Evolutionary conservation across 1,140 invertebrate species (phyloP).

Genomic region (Drosophila baimaii): DNA sequence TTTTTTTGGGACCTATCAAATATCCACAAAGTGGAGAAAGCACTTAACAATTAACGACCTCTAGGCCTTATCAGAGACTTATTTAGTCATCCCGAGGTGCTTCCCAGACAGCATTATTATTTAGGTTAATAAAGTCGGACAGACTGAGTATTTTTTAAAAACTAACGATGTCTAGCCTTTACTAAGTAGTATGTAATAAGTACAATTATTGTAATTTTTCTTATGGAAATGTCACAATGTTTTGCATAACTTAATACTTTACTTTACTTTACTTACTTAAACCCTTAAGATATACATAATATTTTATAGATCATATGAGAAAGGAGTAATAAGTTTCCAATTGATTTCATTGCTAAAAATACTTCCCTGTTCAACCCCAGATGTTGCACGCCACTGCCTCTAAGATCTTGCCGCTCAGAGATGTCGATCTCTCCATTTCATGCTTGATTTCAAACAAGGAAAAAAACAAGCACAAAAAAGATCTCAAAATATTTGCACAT

Average conservation of each 20-base stretch:
- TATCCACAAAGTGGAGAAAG: conserved; percentile 7
- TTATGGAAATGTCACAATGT: neutral
- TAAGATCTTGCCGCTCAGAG: conserved; percentile 2
- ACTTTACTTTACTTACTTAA: neutral
- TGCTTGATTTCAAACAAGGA: conserved; percentile 35
- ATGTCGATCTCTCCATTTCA: conserved; percentile 44
- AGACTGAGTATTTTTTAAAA: too few relatives aligned
- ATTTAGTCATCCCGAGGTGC: neutral
- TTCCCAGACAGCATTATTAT: conserved; percentile 3
- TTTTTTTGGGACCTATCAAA: neutral
- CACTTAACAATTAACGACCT: conserved; percentile 14
- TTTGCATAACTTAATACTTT: neutral
- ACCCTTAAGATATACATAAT: neutral
- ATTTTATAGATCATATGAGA: neutral
- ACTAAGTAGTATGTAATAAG: too few relatives aligned
- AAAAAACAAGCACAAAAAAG: conserved; percentile 21
- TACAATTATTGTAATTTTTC: too few relatives aligned
- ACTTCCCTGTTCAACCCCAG: neutral
- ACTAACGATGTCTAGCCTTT: neutral
- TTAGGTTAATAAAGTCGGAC: too few relatives aligned
- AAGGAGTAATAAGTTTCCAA: neutral
- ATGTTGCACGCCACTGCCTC: conserved; percentile 12
- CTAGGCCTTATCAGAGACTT: too few relatives aligned
- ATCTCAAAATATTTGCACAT: conserved; percentile 72
- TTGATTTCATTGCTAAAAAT: neutral